These are phyloP conservation scores for Eupleurogrammus muticus DNA, from an alignment of 2,797 vertebrate species.

Conservation along the genomic window DNA sequence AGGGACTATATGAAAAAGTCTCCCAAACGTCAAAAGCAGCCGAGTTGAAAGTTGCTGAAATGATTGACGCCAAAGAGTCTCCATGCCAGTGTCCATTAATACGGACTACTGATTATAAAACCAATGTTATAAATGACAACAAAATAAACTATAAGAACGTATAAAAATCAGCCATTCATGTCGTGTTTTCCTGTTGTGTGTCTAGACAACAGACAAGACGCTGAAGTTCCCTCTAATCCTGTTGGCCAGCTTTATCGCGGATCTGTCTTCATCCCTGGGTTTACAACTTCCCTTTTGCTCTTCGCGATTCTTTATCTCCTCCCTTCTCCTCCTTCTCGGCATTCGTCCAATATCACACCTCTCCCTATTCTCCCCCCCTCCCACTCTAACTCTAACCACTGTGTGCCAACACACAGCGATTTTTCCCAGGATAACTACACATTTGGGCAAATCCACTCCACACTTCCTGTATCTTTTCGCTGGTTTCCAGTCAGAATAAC, in stretches of 20 bases:
- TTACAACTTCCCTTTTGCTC: conserved; percentile 14
- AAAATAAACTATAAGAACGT: background rate
- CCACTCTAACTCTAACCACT: background rate
- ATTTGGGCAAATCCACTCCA: conserved; percentile 13
- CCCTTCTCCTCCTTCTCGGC: conserved; percentile 19
- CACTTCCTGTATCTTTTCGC: background rate
- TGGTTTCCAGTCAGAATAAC: background rate
- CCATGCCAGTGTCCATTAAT: background rate
- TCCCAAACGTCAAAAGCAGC: too few species aligned
- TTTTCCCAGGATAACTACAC: conserved; percentile 38
- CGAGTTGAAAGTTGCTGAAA: too few species aligned
- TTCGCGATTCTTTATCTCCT: conserved; percentile 4
- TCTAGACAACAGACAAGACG: background rate
- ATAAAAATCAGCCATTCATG: background rate
- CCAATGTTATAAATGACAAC: too few species aligned
- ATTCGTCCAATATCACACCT: conserved; percentile 19
- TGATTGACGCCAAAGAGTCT: too few species aligned
- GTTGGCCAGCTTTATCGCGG: conserved; percentile 8
- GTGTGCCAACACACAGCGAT: conserved; percentile 17
- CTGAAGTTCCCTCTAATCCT: conserved; percentile 12
- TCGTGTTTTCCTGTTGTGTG: background rate
- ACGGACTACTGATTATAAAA: too few species aligned
- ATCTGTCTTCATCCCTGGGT: conserved; percentile 12
- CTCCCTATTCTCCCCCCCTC: background rate
- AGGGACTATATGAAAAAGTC: too few species aligned